Conservation (phyloP, 2,888 invertebrate species). For the Ectemnius continuus region DNA sequence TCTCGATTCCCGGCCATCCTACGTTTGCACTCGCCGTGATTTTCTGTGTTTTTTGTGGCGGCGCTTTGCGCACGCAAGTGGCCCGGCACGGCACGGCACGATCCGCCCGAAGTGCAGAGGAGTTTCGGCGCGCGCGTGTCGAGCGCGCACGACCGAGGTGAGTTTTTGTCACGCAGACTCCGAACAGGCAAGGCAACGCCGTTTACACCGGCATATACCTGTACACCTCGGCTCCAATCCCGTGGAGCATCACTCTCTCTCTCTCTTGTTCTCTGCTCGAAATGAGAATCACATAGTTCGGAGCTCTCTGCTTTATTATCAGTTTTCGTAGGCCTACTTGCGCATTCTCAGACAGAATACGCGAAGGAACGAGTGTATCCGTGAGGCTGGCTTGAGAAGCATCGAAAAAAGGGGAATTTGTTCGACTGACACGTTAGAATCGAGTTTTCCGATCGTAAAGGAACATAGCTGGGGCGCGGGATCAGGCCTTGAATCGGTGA, state of each 20-base stretch:
- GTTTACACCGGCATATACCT: background rate
- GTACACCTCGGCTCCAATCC: background rate
- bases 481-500: conserved; percentile 16
- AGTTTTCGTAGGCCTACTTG: no score
- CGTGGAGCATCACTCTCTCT: background rate
- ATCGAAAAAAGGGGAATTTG: conserved; percentile 23
- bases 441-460: background rate
- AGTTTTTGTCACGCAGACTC: conserved; percentile 66
- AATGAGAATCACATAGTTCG: background rate
- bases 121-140: conserved; percentile 54
- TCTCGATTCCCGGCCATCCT: background rate
- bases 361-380: no score
- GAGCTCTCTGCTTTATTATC: no score
- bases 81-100: conserved; percentile 21
- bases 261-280: background rate
- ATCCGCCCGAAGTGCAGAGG: conserved; percentile 26
- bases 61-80: conserved; percentile 22
- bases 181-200: conserved; percentile 14
- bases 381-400: no score
- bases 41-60: conserved; percentile 10
- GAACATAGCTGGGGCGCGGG: background rate
- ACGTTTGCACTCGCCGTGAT: conserved; percentile 1
- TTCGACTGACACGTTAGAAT: conserved; percentile 13
- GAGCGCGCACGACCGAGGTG: conserved; percentile 44
- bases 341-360: no score